Evolutionary conservation across 2,797 vertebrate genomes (phyloP).

Genomic region (Potorous gilbertii): DNA sequence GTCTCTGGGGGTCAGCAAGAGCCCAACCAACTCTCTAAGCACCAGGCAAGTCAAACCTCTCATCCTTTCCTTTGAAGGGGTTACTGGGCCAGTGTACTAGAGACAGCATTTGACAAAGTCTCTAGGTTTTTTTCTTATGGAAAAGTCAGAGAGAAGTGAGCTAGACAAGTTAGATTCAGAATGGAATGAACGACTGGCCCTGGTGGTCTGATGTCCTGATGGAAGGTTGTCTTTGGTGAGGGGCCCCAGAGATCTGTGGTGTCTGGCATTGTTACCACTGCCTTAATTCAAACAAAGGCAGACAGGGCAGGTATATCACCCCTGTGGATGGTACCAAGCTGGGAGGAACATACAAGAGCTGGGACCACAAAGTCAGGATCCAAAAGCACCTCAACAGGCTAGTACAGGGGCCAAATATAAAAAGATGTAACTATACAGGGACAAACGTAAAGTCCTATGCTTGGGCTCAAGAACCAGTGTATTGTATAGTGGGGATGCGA

Average conservation of each 20-base stretch:
- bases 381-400: neutral
- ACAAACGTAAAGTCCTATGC: neutral
- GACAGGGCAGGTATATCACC: neutral
- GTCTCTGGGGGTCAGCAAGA: neutral
- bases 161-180: neutral
- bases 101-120: neutral
- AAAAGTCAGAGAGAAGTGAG: neutral
- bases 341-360: neutral
- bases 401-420: neutral
- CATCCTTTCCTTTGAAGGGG: neutral
- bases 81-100: neutral
- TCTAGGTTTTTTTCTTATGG: neutral
- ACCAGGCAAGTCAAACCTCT: neutral
- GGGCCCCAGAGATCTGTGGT: neutral
- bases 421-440: neutral
- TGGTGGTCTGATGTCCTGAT: neutral
- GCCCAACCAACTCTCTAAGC: neutral
- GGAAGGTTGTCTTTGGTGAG: neutral
- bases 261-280: neutral
- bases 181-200: neutral
- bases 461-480: neutral
- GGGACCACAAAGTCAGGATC: neutral
- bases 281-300: neutral
- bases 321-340: neutral
- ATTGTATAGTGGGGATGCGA: neutral